Percentiles rank a stretch among this genome's conserved stretches.
Evolutionary conservation across 2,888 invertebrate species (phyloP).

Genomic region (Panzeria rudis): DNA sequence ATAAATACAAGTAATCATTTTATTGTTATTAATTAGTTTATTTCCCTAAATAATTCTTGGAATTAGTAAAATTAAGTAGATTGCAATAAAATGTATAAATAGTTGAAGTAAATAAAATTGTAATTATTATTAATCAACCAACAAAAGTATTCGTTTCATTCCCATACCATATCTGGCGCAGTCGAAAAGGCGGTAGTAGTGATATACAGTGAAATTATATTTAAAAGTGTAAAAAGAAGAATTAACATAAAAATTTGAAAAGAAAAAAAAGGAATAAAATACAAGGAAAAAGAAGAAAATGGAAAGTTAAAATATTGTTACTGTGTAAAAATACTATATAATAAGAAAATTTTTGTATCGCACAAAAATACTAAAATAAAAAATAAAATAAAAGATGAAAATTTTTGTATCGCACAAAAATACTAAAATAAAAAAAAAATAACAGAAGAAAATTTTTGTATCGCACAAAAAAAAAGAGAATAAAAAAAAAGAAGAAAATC

Average conservation of each 20-base stretch:
- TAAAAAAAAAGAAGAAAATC: too few species aligned
- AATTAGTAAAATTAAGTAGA: too few species aligned
- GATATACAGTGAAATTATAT: constrained; percentile 1
- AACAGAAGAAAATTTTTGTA: not conserved
- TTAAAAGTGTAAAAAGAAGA: constrained; percentile 1
- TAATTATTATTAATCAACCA: constrained; percentile 13
- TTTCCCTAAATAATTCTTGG: too few species aligned
- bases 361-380: not conserved
- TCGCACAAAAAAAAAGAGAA: too few species aligned
- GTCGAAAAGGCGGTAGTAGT: constrained; percentile 11
- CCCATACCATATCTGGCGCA: constrained; percentile 4
- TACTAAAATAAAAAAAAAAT: not conserved
- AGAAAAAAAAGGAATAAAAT: too few species aligned
- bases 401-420: constrained; percentile 12
- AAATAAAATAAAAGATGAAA: not conserved
- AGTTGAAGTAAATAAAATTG: too few species aligned
- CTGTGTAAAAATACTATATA: not conserved
- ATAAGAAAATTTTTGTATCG: too few species aligned
- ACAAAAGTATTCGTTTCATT: constrained; percentile 5
- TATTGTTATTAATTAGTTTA: too few species aligned
- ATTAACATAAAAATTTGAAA: constrained; percentile 3
- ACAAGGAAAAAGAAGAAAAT: not conserved
- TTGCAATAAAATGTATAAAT: too few species aligned
- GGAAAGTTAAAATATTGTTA: constrained; percentile 6
- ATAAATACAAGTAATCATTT: too few species aligned